These are phyloP conservation scores for Troides oblongomaculatus DNA, from an alignment of 2,888 invertebrate genomes.

Conservation along the genomic window DNA sequence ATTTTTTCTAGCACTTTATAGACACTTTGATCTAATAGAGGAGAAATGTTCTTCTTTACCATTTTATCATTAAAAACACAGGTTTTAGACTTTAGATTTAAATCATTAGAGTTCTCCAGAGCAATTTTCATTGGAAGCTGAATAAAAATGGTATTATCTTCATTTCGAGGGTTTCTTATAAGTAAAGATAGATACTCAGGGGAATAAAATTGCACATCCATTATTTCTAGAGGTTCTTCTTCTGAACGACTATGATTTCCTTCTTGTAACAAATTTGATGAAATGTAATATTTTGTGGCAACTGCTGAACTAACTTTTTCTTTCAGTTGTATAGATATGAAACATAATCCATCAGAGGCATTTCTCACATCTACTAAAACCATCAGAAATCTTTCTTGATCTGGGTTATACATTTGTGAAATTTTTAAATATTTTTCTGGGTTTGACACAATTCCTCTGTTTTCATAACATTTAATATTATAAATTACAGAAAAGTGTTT, in stretches of 20 bases:
- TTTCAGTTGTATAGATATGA: conserved; percentile 72
- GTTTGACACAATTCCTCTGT: conserved; percentile 43
- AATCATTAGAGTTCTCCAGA: conserved; percentile 63
- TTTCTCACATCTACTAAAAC: conserved; percentile 67
- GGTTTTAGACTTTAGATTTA: conserved; percentile 60
- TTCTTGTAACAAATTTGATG: conserved; percentile 62
- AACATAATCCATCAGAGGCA: conserved; percentile 68
- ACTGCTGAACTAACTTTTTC: conserved; percentile 63
- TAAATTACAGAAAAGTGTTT: conserved; percentile 80
- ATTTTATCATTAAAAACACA: conserved; percentile 70
- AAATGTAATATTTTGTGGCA: conserved; percentile 78
- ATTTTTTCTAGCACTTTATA: conserved; percentile 84
- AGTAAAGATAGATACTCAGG: conserved; percentile 86
- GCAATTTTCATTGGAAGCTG: conserved; percentile 74
- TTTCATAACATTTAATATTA: conserved; percentile 74
- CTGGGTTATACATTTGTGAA: conserved; percentile 73
- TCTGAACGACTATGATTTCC: conserved; percentile 42
- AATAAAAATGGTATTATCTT: conserved; percentile 69
- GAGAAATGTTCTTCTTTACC: conserved; percentile 75
- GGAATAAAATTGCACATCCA: conserved; percentile 89
- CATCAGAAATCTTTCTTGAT: conserved; percentile 73
- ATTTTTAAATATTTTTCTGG: conserved; percentile 56
- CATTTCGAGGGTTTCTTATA: conserved; percentile 75
- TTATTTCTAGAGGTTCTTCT: conserved; percentile 68
- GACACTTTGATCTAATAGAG: conserved; percentile 72